Evolutionary conservation across 2,113 vertebrate genomes (phyloP), one percentile per base, ranked within the genome.

Genomic region (Oncorhynchus clarkii): DNA sequence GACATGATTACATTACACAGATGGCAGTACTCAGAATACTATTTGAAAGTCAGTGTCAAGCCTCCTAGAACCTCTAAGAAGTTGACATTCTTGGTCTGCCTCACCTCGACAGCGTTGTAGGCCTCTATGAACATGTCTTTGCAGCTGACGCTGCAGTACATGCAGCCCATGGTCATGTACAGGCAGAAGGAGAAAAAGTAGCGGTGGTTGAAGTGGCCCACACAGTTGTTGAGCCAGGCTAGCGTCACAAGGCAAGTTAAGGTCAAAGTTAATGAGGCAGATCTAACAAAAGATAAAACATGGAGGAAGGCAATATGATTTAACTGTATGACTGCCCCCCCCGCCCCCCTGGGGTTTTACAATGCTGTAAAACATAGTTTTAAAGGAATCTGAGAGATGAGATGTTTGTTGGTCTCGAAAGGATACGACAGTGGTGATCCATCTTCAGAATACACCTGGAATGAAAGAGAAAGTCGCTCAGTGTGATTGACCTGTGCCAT

Each of bases 341-440:
- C 14, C 2, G 1, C 51, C 1, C 18, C 27, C 27, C 3, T 5
- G 4, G 51, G 51, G 51, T 18, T 54, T 54, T 14, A 54, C 12
- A 18, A 14, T 5, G 51, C 16, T 16, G 18, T 16, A 16, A 14
- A 54, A 54, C 6, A 8, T 34, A 34, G 27, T 54, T 14, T 45
- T 11, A 11, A 45, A 54, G 51, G 51, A 18, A 54, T 18, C 51
- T 4, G 14, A 54, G 51, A 54, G 14, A 54, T 14, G 16, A 54
- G 16, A 16, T 54, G 51, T 54, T 54, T 54, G 51, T 54, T 14
- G 51, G 51, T 18, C 51, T 54, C 18, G 51, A 82, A 98, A 98
- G 97, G 97, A 99, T 99, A 99, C 97, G 98, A 79, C 98, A 99
- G 89, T 99, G 98, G 71, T 99, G 98, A 81, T 99, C 98, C 98